phyloP scores from a whole-genome alignment of 2,797 vertebrate species.

The Enteromius argenteus region DNA sequence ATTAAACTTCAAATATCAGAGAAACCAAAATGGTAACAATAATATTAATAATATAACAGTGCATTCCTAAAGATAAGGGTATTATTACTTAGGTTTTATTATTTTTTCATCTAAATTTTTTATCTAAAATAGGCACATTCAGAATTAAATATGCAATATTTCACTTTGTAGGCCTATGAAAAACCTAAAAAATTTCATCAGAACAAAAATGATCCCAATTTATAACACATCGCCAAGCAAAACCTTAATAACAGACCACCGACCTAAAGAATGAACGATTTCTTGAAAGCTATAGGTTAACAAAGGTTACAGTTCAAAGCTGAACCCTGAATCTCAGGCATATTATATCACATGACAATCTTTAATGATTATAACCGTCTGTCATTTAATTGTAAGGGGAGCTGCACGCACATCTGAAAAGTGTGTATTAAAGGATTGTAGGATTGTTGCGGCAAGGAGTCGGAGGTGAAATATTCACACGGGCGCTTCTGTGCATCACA shows the following conservation, averaged over 20 bases:
- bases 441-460: background rate
- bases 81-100: too few relatives aligned
- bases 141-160: background rate
- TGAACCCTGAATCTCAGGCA: background rate
- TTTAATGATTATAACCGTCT: background rate
- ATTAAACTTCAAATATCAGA: background rate
- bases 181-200: background rate
- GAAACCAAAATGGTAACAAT: background rate
- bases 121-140: background rate
- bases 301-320: background rate
- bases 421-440: background rate
- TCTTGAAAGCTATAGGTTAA: too few relatives aligned
- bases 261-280: background rate
- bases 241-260: background rate
- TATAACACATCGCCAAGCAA: background rate
- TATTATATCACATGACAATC: background rate
- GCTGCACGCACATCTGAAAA: background rate
- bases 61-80: background rate
- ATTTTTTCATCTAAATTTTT: background rate
- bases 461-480: slow-evolving; percentile 28
- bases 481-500: slow-evolving; percentile 34
- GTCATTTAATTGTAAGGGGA: background rate
- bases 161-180: background rate
- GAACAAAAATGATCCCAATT: background rate
- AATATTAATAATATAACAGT: background rate